Conservation (phyloP, 2,888 invertebrate genomes). For the Drosophila multiciliata region DNA sequence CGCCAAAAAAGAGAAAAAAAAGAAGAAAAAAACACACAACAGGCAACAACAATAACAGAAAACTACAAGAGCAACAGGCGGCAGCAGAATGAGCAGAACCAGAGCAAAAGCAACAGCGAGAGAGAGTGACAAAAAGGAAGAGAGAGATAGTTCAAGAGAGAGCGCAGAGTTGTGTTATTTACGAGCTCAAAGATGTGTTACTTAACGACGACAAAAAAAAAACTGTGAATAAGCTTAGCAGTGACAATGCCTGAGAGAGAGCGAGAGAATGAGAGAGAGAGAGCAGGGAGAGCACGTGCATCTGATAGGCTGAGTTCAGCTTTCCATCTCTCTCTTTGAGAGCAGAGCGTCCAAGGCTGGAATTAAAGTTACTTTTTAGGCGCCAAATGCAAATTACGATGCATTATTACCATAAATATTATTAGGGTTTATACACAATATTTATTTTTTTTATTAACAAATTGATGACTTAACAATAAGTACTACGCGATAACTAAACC, state of each 20-base stretch:
- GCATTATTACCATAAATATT: background rate
- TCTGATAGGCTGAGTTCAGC: conserved; percentile 3
- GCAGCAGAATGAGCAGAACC: conserved; percentile 22
- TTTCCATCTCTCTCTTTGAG: conserved; percentile 10
- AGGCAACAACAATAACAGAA: conserved; percentile 46
- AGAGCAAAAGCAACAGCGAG: conserved; percentile 10
- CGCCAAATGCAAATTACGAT: background rate
- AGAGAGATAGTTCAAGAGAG: conserved; percentile 3
- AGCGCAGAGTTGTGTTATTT: conserved; percentile 20
- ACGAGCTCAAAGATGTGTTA: conserved; percentile 11
- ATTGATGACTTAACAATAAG: background rate
- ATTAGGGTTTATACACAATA: background rate
- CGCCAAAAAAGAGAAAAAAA: conserved; percentile 82
- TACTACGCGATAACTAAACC: background rate
- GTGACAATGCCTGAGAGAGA: conserved; percentile 6
- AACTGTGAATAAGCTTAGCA: conserved; percentile 56
- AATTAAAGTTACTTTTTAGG: background rate
- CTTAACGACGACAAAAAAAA: conserved; percentile 47
- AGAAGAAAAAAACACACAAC: conserved; percentile 35
- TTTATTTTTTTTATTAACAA: background rate
- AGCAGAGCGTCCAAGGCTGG: background rate
- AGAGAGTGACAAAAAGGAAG: background rate
- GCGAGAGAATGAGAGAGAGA: background rate
- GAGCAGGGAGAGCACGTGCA: background rate
- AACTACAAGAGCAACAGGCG: conserved; percentile 60